phyloP scores from a whole-genome alignment of 64 coral and sea anemone genomes.

The Astreopora myriophthalma region DNA sequence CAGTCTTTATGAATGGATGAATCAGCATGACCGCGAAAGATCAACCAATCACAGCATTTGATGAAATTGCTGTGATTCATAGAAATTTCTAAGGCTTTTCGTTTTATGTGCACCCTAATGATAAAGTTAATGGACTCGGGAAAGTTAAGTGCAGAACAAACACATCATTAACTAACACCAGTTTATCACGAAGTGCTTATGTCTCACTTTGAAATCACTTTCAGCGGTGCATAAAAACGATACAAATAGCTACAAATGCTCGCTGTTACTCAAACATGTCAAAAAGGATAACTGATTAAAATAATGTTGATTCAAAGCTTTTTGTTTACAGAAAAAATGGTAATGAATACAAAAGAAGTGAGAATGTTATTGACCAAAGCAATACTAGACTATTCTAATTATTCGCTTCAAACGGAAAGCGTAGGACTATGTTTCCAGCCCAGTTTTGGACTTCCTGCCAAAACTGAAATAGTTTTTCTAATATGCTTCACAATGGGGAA shows the following conservation, averaged over 20 bases:
- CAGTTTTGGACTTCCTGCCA: not conserved
- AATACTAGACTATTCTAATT: not conserved
- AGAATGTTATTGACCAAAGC: not conserved
- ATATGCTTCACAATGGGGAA: not conserved
- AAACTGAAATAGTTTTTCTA: not conserved
- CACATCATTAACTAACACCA: not conserved
- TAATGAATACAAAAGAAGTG: not conserved
- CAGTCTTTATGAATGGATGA: conserved; percentile 16
- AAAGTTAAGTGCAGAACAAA: conserved; percentile 10
- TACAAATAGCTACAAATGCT: not conserved
- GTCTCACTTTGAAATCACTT: not conserved
- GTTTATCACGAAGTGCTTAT: not conserved
- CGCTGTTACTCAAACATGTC: not conserved
- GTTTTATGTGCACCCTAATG: not conserved
- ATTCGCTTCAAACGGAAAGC: not conserved
- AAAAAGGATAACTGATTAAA: not conserved
- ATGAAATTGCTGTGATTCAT: not conserved
- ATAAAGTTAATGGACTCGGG: not conserved
- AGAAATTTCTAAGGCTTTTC: not conserved
- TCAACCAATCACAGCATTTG: not conserved
- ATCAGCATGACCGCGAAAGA: conserved; percentile 36
- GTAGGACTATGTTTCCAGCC: not conserved
- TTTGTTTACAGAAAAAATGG: not conserved
- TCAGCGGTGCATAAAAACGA: not conserved
- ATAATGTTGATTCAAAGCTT: conserved; percentile 1